Conservation (phyloP, 2,113 vertebrate genomes). For the Heloderma charlesbogerti region DNA sequence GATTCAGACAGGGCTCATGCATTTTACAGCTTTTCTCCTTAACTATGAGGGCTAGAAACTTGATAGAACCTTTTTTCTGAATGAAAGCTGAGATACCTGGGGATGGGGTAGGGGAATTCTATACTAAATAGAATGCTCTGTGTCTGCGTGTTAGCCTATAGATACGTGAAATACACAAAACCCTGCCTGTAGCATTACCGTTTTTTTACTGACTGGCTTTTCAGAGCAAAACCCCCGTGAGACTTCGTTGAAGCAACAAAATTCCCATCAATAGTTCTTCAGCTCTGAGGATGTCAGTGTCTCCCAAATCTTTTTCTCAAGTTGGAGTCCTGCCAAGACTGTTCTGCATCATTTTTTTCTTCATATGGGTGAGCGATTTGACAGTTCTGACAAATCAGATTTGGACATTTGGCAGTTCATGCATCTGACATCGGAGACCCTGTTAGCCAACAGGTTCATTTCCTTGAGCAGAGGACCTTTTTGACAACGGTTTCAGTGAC, state of each 20-base stretch:
- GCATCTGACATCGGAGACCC: neutral
- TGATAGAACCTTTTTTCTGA: neutral
- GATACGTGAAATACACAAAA: neutral
- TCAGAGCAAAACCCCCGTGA: neutral
- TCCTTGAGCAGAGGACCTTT: neutral
- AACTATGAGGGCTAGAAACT: neutral
- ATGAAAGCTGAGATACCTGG: neutral
- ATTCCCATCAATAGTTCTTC: neutral
- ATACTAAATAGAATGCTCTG: neutral
- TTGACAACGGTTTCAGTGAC: neutral
- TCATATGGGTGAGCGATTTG: neutral
- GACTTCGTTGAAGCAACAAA: neutral
- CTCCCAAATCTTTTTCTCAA: slow-evolving; percentile 1
- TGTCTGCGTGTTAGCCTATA: neutral
- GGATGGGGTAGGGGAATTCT: neutral
- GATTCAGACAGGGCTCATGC: neutral
- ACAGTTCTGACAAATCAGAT: neutral
- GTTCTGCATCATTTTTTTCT: slow-evolving; percentile 15
- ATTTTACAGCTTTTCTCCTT: neutral
- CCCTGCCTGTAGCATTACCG: neutral
- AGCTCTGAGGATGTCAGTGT: neutral
- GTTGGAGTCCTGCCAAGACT: neutral
- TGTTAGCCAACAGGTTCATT: neutral
- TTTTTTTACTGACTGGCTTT: neutral
- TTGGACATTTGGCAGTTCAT: neutral